Conservation (phyloP, 2,797 vertebrate species). For the Garrulus glandarius region DNA sequence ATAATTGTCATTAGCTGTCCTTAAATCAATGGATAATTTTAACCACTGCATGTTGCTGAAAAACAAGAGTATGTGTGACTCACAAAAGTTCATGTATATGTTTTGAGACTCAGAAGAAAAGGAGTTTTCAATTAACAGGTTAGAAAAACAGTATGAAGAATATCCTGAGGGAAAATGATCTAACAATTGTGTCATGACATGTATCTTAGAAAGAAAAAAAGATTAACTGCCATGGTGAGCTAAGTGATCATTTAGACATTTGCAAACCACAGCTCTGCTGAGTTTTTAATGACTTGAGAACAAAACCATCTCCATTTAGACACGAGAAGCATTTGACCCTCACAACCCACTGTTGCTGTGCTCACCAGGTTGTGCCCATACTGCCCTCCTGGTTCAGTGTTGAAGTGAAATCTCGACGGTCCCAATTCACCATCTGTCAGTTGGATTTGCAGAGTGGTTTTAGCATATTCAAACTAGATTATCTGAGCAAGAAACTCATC, state of each 20-base stretch:
- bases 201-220: neutral
- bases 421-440: neutral
- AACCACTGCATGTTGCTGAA: neutral
- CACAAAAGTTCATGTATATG: neutral
- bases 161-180: slow-evolving; percentile 11
- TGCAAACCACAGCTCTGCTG: neutral
- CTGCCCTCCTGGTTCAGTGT: neutral
- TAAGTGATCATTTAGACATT: slow-evolving; percentile 12
- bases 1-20: neutral
- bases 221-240: slow-evolving; percentile 13
- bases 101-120: neutral
- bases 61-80: neutral
- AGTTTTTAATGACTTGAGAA: slow-evolving; percentile 10
- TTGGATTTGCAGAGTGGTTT: neutral
- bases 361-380: neutral
- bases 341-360: neutral
- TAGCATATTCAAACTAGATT: neutral
- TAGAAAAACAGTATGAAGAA: slow-evolving; percentile 6
- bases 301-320: neutral
- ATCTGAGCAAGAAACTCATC: neutral
- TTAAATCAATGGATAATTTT: neutral
- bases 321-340: neutral
- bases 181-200: slow-evolving; percentile 23
- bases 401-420: neutral
- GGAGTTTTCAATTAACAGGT: neutral